These are phyloP conservation scores for Catostylus mosaicus DNA, from an alignment of 30 jellyfish, hydroid and myxozoan species.

Conservation along the genomic window DNA sequence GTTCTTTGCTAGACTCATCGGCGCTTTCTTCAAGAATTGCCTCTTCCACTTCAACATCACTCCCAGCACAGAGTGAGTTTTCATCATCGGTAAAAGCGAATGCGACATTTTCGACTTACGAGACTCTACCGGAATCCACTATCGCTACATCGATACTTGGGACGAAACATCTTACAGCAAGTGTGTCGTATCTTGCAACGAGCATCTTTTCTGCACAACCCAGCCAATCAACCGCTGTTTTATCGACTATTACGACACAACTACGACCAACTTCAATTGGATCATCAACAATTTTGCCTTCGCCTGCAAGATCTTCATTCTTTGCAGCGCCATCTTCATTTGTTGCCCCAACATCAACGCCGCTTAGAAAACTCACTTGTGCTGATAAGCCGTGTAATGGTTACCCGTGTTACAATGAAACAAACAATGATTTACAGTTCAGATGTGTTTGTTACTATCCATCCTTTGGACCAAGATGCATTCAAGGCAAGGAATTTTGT, in stretches of 20 bases:
- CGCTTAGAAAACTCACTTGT: constrained; percentile 74
- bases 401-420: constrained; percentile 69
- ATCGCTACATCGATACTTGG: not conserved
- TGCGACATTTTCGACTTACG: not conserved
- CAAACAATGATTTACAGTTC: constrained; percentile 46
- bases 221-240: not conserved
- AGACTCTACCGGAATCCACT: not conserved
- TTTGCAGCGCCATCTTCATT: constrained; percentile 13
- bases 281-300: not conserved
- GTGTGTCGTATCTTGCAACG: not conserved
- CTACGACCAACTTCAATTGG: not conserved
- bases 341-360: constrained; percentile 53
- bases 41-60: not conserved
- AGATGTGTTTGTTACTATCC: constrained; percentile 86
- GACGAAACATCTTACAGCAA: not conserved
- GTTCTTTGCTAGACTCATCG: not conserved
- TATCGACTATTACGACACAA: not conserved
- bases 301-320: constrained; percentile 4
- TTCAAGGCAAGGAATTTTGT: constrained; percentile 71
- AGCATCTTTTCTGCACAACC: too few relatives aligned
- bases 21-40: not conserved
- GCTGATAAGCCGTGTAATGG: constrained; percentile 85
- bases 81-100: not conserved
- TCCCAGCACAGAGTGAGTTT: not conserved
- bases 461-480: constrained; percentile 86